Conservation (phyloP, 2,888 invertebrate genomes). For the Psylliodes chrysocephalus region DNA sequence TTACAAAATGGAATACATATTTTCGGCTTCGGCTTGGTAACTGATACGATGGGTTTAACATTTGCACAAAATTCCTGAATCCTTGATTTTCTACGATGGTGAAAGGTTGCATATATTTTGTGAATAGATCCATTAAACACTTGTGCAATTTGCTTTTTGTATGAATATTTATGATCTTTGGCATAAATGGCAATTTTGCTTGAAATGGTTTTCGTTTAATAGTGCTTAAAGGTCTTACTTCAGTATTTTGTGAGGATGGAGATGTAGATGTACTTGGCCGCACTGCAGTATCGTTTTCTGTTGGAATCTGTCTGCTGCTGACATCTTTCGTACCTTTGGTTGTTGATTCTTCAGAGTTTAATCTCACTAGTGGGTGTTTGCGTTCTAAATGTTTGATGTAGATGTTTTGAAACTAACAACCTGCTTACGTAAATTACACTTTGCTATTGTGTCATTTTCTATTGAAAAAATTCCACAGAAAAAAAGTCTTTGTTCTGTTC, state of each 20-base stretch:
- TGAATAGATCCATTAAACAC: constrained; percentile 16
- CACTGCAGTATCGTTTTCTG: no score
- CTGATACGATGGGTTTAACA: constrained; percentile 29
- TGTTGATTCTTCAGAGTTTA: neutral
- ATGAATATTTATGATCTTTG: neutral
- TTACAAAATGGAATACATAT: no score
- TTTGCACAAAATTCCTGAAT: constrained; percentile 18
- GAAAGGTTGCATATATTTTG: constrained; percentile 15
- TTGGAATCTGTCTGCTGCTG: no score
- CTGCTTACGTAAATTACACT: no score
- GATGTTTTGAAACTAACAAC: constrained; percentile 1
- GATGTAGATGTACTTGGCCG: no score
- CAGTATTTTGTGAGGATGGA: no score
- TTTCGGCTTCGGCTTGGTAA: constrained; percentile 30
- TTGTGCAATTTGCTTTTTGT: constrained; percentile 14
- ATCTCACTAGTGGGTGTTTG: neutral
- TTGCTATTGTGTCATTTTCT: no score
- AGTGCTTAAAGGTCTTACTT: no score
- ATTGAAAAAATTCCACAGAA: no score
- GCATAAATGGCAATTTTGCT: neutral
- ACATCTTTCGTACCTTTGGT: no score
- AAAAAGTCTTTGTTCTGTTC: no score
- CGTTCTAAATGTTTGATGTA: neutral
- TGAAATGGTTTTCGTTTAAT: no score
- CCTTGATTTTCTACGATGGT: constrained; percentile 22